These are phyloP conservation scores for Styela plicata DNA, from an alignment of 23 tunicate species.

Conservation along the genomic window DNA sequence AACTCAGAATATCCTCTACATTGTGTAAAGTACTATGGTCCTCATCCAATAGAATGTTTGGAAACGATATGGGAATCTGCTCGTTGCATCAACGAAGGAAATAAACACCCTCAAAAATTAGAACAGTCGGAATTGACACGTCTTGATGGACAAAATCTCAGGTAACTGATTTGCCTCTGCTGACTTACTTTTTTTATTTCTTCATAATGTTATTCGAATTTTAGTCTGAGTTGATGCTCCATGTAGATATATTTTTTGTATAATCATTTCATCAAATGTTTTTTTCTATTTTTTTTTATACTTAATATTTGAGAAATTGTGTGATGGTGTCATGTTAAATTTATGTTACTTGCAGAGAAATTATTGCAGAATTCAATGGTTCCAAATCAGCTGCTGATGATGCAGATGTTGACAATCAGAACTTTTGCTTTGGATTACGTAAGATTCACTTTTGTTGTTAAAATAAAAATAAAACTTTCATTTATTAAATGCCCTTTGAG, in stretches of 20 bases:
- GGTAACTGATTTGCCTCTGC: no score
- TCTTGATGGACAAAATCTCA: neutral
- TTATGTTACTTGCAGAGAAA: constrained; percentile 1
- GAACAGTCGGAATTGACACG: neutral
- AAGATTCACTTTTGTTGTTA: neutral
- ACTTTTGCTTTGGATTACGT: constrained; percentile 37
- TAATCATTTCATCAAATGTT: no score
- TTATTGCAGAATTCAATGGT: neutral
- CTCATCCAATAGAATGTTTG: constrained; percentile 12
- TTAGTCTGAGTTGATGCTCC: no score
- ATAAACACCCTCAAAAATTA: constrained; percentile 13
- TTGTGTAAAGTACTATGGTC: constrained; percentile 19
- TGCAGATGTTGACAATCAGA: constrained; percentile 12
- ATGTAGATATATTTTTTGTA: no score
- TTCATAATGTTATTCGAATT: no score
- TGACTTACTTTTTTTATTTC: no score
- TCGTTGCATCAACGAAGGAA: constrained; percentile 14
- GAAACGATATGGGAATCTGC: constrained; percentile 21
- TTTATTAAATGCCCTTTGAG: neutral
- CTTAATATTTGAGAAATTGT: neutral
- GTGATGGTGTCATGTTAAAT: no score
- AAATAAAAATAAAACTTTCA: neutral
- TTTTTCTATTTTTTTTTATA: neutral
- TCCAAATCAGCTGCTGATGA: constrained; percentile 19
- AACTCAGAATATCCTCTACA: constrained; percentile 1